Base-by-base conservation (phyloP, 2,888 invertebrate species). In the Atrina japonica region DNA sequence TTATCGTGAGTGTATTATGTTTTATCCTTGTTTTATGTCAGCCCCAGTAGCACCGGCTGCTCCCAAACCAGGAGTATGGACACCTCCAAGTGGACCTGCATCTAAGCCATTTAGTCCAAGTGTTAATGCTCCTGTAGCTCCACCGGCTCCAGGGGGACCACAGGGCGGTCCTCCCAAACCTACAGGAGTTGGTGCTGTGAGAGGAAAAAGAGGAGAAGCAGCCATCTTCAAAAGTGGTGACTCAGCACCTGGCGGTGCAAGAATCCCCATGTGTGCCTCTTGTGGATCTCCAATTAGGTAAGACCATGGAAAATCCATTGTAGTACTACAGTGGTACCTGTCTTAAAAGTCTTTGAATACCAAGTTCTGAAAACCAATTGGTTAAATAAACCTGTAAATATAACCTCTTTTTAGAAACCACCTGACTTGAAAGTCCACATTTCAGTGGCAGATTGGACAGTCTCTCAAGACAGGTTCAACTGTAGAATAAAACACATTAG, bases 201-300 rank as follows among this genome's bases (percentile, higher is more conserved):
- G 84, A 60, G 86, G 83, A 14, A 86, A 84, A 66, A 81, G 76
- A 27, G 86, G 86, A 29, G 87, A 86, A 73, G 86, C 86, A 29
- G 81, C 84, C 16, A 78, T 84, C 65, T 70, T 73, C 52, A 81
- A 81, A 66, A 83, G 76, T 47, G 83, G 81, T 5, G 80, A 78
- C 29, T 6, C 53, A 1, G 58, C 72, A 35, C 73, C 74, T 30
- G 80, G 78, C 9, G 66, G 77, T 1, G 68, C 75, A 3, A 83
- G 78, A 30, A 71, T 80, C 27, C 83, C 82, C 1, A 64, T 83
- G 0, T 88, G 88, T 79, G 77, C 82, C 60, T 75, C 82, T 21
- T 88, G 87, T 78, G 86, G 85, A 14, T 78, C 73, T 53, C 78
- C 81, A 41, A 85, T 86, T 73, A 87, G 86, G 87, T 88, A 64